A percentile compares a stretch with the other conserved stretches of the same genome.
Evolutionary conservation across 2,888 invertebrate species (phyloP).

Genomic region (Eupithecia subfuscata): DNA sequence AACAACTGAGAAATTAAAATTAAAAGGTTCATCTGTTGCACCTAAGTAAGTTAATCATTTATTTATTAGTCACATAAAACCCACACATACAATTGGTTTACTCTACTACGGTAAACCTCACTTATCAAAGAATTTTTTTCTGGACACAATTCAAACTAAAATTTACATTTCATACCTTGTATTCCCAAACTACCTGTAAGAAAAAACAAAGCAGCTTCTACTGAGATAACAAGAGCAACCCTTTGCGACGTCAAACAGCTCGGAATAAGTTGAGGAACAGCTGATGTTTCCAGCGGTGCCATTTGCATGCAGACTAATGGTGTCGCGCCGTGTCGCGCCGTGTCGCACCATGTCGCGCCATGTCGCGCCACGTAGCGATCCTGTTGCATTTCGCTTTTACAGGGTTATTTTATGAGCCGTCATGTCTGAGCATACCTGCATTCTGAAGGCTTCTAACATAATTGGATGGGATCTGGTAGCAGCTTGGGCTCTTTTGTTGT

Average conservation of each 20-base stretch:
- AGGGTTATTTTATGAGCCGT: constrained; percentile 35
- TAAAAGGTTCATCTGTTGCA: neutral
- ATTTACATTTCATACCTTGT: neutral
- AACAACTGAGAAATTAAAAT: neutral
- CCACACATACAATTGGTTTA: no score
- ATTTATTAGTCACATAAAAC: no score
- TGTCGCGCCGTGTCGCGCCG: neutral
- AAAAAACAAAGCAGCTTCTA: neutral
- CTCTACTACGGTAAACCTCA: neutral
- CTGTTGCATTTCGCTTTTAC: constrained; percentile 46
- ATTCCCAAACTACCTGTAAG: neutral
- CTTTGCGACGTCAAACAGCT: neutral
- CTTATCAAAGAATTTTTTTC: neutral
- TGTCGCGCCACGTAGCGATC: constrained; percentile 55
- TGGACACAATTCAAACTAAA: neutral
- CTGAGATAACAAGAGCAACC: neutral
- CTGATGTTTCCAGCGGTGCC: neutral
- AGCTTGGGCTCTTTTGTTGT: constrained; percentile 51
- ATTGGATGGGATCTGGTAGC: constrained; percentile 42
- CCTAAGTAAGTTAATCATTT: neutral
- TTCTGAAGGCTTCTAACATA: constrained; percentile 25
- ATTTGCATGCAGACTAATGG: neutral
- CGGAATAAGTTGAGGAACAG: neutral
- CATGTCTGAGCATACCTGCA: constrained; percentile 24
- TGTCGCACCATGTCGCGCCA: neutral